Percentiles rank a stretch among this genome's conserved stretches.
Evolutionary conservation across 2,888 invertebrate genomes (phyloP).

Genomic region (Lasioglossum malachurum): DNA sequence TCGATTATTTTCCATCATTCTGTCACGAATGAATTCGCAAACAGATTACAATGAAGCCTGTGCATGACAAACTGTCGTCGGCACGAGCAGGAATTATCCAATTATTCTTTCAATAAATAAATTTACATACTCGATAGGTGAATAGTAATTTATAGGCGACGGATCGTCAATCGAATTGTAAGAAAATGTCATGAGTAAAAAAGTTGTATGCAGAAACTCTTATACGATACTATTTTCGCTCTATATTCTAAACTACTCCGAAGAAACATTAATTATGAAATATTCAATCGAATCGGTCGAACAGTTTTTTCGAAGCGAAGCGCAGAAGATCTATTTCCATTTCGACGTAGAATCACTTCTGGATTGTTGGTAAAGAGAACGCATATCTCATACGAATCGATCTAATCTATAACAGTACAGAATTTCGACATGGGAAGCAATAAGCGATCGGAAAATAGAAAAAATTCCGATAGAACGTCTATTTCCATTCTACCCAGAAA

Average conservation of each 20-base stretch:
- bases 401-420: neutral
- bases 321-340: neutral
- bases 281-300: too few relatives aligned
- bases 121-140: neutral
- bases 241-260: too few relatives aligned
- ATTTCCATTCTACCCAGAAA: neutral
- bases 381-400: neutral
- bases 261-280: too few relatives aligned
- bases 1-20: neutral
- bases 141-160: too few relatives aligned
- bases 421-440: neutral
- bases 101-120: neutral
- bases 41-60: neutral
- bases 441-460: neutral
- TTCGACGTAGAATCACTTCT: neutral
- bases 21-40: slow-evolving; percentile 11
- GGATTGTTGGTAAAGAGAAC: neutral
- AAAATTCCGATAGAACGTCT: neutral
- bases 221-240: too few relatives aligned
- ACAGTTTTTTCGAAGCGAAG: too few relatives aligned
- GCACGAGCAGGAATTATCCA: neutral
- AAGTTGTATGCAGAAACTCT: too few relatives aligned
- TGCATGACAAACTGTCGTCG: neutral
- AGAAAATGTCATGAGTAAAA: too few relatives aligned
- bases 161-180: too few relatives aligned